Evolutionary conservation across 2,113 vertebrate genomes (phyloP).

Genomic region (Hippolais icterina): DNA sequence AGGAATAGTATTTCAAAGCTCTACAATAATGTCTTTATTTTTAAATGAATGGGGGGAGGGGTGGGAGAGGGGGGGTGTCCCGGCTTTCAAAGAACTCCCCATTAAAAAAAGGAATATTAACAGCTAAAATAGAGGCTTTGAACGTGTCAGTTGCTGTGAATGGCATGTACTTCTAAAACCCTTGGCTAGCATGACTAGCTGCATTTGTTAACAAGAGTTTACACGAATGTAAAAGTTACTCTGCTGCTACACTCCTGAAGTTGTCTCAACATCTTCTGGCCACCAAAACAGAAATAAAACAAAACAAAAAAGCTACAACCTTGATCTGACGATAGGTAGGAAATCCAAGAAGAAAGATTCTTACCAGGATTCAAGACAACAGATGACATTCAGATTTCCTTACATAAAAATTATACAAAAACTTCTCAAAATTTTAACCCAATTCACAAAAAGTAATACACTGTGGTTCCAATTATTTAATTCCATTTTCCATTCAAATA

Average conservation of each 20-base stretch:
- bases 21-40: background rate
- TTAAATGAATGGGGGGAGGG: background rate
- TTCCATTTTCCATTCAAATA: background rate
- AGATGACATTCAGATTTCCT: background rate
- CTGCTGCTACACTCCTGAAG: background rate
- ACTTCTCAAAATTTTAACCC: background rate
- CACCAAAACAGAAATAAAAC: background rate
- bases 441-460: background rate
- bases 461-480: background rate
- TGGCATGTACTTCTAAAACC: background rate
- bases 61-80: fast-evolving
- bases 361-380: background rate
- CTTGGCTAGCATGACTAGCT: background rate
- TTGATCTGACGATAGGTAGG: background rate
- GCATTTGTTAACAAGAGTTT: background rate
- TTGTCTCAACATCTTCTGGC: background rate
- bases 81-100: background rate
- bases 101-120: background rate
- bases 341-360: background rate
- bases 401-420: background rate
- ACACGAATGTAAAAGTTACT: background rate
- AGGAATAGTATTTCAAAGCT: background rate
- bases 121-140: background rate
- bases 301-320: background rate
- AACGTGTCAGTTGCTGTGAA: background rate